Base-by-base conservation (phyloP, 2,888 invertebrate species). In the Plagodis dolabraria region DNA sequence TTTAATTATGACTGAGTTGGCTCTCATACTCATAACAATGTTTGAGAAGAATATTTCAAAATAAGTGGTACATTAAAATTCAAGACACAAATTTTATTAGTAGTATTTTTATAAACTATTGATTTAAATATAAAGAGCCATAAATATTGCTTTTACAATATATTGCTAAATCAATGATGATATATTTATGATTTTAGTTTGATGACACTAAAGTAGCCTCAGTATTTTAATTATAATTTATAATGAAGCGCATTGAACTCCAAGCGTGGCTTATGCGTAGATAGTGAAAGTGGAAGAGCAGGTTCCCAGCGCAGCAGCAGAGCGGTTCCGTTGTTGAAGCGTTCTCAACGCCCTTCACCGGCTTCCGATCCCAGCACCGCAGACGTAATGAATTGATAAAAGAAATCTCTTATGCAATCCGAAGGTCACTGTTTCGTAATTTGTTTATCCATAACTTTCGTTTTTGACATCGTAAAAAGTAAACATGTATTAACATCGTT, bases 361-460 rank as follows among this genome's bases (percentile, higher is more conserved):
- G 67, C 62, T 65, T 63, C 64, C 63, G 64, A 65, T 64, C 60
- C 63, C 53, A 65, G 51, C 53, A 12, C 57, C 59, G 45, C 33
- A 63, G 60, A 63, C 63, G 65, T 63, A 65, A 67, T 68, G 62
- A 60, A 63, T 65, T 60, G 61, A 68, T 70, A 62, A 67, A 66
- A 67, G 65, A 67, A 68, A 68, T 67, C 63, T 60, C 65, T 69
- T 67, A 66, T 61, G 68, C 62, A 69, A 71, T 57, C 52, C 60
- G 67, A 68, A 69, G 69, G 71, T 68, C 69, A 67, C 69, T 65
- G 56, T 67, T 67, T 67, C 64, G 67, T 69, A 65, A 67, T 64
- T 57, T 60, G 54, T 63, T 67, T 67, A 61, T 61, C 53, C 52
- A 54, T 48, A 53, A 63, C 67, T 69, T 69, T 69, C 69, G 61